Conservation (phyloP, 1,140 invertebrate genomes). For the Stegodyphus mimosarum region DNA sequence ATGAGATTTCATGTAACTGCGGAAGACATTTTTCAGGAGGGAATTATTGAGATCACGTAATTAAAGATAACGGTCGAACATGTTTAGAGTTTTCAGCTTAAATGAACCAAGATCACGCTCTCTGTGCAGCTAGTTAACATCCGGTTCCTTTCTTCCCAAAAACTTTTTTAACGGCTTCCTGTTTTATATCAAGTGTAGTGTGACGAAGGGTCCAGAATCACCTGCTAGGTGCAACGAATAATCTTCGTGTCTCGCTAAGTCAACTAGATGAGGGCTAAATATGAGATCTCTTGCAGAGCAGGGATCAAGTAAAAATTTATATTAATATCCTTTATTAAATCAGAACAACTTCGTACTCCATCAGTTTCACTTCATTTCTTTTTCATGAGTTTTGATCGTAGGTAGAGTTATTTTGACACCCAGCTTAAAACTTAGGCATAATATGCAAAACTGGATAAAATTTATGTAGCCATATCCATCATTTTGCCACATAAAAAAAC, state of each 20-base stretch:
- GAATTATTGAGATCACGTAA: conserved; percentile 55
- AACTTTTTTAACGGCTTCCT: conserved; percentile 50
- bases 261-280: conserved; percentile 19
- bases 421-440: no score
- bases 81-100: conserved; percentile 47
- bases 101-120: conserved; percentile 59
- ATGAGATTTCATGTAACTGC: not conserved
- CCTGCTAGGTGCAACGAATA: conserved; percentile 22
- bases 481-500: no score
- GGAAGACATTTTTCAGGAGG: conserved; percentile 46
- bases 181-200: conserved; percentile 50
- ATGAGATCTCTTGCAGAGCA: not conserved
- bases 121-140: conserved; percentile 46
- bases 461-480: no score
- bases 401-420: no score
- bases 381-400: no score
- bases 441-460: no score
- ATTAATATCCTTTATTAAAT: no score
- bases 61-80: conserved; percentile 51
- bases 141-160: conserved; percentile 44
- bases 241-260: not conserved
- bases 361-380: no score
- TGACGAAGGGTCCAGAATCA: conserved; percentile 54
- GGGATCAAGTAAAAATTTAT: not conserved
- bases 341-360: no score